phyloP scores from a whole-genome alignment of 2,888 invertebrate genomes.

The Zaprionus lineosus region DNA sequence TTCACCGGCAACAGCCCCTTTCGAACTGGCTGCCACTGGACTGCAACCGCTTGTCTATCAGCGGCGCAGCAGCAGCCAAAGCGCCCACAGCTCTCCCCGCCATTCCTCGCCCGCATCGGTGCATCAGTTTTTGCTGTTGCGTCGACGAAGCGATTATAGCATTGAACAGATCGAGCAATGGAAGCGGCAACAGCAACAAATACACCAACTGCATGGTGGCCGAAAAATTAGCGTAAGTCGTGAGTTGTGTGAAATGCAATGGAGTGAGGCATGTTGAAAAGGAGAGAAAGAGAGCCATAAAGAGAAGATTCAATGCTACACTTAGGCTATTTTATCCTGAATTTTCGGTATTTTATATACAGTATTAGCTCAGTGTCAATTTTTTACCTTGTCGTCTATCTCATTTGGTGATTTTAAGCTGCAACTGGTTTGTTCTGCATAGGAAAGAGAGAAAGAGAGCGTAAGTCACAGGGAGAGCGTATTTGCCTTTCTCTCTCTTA shows the following conservation, averaged over 20 bases:
- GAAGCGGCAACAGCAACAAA: slow-evolving; percentile 64
- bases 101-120: slow-evolving; percentile 63
- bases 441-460: not conserved
- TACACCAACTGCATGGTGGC: slow-evolving; percentile 46
- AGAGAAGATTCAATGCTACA: not conserved
- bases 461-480: not conserved
- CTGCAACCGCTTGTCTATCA: slow-evolving; percentile 71
- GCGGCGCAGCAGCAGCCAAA: slow-evolving; percentile 45
- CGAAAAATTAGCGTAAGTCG: slow-evolving; percentile 70
- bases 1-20: slow-evolving; percentile 52
- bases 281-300: slow-evolving; percentile 1
- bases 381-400: slow-evolving; percentile 39
- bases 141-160: slow-evolving; percentile 78
- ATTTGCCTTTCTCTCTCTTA: not conserved
- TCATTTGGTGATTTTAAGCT: slow-evolving; percentile 36
- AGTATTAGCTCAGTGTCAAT: slow-evolving; percentile 35
- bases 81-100: slow-evolving; percentile 61
- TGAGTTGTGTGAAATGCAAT: no score
- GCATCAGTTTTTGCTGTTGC: slow-evolving; percentile 74
- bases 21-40: slow-evolving; percentile 37
- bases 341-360: slow-evolving; percentile 22
- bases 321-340: slow-evolving; percentile 17
- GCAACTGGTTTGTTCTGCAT: not conserved
- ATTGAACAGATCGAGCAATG: slow-evolving; percentile 73
- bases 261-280: not conserved